phyloP scores from a whole-genome alignment of 92 coral and sea anemone genomes.

The Umimayanthus kanabou region DNA sequence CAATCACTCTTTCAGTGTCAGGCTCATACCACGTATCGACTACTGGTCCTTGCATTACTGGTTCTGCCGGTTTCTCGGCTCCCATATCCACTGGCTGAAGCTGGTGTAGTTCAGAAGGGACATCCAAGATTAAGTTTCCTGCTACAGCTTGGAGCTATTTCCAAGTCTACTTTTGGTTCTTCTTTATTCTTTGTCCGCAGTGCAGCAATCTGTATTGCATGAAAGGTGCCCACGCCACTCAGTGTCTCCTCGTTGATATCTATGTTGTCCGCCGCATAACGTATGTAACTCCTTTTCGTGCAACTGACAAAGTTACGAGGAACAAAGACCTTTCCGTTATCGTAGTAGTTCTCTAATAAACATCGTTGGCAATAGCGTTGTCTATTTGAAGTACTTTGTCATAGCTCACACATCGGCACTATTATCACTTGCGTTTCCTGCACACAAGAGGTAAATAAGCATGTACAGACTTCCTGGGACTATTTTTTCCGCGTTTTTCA shows the following conservation, averaged over 20 bases:
- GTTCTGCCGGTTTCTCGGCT: no score
- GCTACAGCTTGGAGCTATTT: conserved; percentile 47
- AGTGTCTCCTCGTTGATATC: no score
- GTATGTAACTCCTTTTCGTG: no score
- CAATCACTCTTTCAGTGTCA: no score
- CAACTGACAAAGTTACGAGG: no score
- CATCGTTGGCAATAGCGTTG: no score
- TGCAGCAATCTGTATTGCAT: background rate
- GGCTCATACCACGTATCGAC: conserved; percentile 32
- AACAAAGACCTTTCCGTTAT: no score
- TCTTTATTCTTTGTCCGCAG: conserved; percentile 41
- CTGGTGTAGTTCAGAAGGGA: conserved; percentile 52
- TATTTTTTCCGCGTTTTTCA: conserved; percentile 46
- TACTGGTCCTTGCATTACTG: conserved; percentile 9
- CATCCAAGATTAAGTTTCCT: conserved; percentile 59
- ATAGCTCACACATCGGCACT: background rate
- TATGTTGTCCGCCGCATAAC: no score
- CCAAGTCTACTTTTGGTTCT: conserved; percentile 33
- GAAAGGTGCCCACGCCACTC: no score
- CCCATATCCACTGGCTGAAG: conserved; percentile 38
- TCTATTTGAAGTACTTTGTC: no score
- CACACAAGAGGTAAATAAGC: conserved; percentile 49
- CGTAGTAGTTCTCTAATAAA: no score
- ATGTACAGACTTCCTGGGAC: conserved; percentile 50
- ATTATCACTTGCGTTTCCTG: conserved; percentile 33